phyloP scores from a whole-genome alignment of 2,113 vertebrate genomes.

The Psittacula cyanocephala region DNA sequence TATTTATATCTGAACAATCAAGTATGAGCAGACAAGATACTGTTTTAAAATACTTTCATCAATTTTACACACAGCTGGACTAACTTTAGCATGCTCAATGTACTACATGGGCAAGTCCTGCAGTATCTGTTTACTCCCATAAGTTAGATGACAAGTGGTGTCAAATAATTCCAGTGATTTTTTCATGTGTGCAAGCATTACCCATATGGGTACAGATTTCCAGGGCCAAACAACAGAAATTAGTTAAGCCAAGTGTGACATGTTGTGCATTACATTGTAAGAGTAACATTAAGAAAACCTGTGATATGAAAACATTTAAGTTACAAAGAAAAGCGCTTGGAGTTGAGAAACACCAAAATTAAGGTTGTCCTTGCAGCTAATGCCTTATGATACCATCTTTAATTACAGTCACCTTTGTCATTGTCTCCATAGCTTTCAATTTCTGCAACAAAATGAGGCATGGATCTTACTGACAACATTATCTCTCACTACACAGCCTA shows the following conservation, averaged over 20 bases:
- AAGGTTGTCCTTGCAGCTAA: conserved; percentile 24
- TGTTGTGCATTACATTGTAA: background rate
- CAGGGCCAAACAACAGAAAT: background rate
- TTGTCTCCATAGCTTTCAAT: conserved; percentile 5
- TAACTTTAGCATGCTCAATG: background rate
- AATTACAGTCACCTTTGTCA: background rate
- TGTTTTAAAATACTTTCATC: background rate
- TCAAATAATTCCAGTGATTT: background rate
- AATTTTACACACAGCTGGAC: background rate
- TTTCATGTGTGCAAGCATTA: background rate
- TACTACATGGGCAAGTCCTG: background rate
- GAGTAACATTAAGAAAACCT: background rate
- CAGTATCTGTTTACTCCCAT: background rate
- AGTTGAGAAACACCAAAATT: background rate
- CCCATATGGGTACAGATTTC: background rate
- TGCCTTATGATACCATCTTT: conserved; percentile 29
- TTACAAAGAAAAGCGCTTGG: background rate
- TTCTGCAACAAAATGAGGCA: background rate
- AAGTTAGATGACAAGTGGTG: background rate
- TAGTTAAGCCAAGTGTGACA: background rate
- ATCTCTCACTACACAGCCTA: background rate
- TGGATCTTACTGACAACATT: background rate
- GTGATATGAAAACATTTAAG: background rate
- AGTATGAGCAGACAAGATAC: background rate
- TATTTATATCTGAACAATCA: background rate